phyloP scores from a whole-genome alignment of 2,797 vertebrate genomes.

The Cossypha dichroa region DNA sequence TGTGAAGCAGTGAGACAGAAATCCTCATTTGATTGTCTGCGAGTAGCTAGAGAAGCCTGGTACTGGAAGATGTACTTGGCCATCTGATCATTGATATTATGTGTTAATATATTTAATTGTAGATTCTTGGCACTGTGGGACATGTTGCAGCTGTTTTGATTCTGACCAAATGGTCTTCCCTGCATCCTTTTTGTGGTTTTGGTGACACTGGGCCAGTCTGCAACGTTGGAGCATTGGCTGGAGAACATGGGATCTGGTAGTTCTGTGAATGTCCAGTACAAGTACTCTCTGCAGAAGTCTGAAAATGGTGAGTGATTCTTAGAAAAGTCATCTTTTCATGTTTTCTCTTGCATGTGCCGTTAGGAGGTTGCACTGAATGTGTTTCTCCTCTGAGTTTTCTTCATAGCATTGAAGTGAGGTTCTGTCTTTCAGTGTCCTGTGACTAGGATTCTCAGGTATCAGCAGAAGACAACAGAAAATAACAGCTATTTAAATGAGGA shows the following conservation, averaged over 20 bases:
- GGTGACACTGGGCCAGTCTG: background rate
- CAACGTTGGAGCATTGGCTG: background rate
- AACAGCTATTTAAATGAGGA: background rate
- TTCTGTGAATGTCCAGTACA: constrained; percentile 69
- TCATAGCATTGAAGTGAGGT: background rate
- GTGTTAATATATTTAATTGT: background rate
- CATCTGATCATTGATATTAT: background rate
- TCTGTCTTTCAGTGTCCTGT: background rate
- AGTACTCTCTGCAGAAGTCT: constrained; percentile 73
- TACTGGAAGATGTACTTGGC: background rate
- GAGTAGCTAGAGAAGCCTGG: background rate
- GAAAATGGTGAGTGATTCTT: constrained; percentile 76
- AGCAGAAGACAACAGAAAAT: background rate
- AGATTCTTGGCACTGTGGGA: background rate
- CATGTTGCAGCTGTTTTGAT: background rate
- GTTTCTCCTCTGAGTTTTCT: background rate
- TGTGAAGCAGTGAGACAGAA: background rate
- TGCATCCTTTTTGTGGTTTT: background rate
- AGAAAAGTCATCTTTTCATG: background rate
- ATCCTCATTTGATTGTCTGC: background rate
- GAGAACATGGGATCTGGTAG: constrained; percentile 85
- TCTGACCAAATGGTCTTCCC: background rate
- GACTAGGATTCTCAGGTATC: background rate
- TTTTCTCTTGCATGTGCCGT: background rate
- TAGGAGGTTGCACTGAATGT: background rate